phyloP scores from a whole-genome alignment of 2,888 invertebrate species.

The Punctoribates punctum region DNA sequence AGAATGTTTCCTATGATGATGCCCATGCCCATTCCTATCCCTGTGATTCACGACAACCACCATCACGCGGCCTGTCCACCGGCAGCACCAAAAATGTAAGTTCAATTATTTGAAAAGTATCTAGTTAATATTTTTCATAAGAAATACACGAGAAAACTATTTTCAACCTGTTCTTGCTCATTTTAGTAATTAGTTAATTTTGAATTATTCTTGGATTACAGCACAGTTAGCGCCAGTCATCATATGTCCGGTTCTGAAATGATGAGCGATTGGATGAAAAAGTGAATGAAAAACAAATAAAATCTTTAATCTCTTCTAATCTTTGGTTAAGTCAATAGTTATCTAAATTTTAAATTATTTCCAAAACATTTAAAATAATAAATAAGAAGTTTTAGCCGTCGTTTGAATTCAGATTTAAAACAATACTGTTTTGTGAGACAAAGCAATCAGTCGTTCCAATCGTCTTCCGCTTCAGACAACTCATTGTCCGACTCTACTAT shows the following conservation, averaged over 20 bases:
- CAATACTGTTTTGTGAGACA: background rate
- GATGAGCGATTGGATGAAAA: background rate
- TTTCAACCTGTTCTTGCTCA: no score
- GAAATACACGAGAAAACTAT: no score
- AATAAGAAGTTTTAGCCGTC: background rate
- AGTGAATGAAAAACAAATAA: background rate
- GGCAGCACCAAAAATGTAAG: background rate
- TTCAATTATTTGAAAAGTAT: background rate
- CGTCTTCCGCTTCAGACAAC: slow-evolving; percentile 61
- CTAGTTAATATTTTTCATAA: background rate
- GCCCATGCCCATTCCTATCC: background rate
- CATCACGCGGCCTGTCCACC: background rate
- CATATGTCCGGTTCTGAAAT: no score
- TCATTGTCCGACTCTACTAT: slow-evolving; percentile 58
- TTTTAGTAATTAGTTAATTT: no score
- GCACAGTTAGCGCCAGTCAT: no score
- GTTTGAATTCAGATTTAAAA: background rate
- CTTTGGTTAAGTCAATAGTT: no score
- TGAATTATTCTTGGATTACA: no score
- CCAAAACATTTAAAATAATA: background rate
- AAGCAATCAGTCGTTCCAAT: slow-evolving; percentile 16
- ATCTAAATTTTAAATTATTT: no score
- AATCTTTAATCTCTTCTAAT: background rate
- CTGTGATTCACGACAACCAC: background rate
- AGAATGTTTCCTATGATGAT: background rate